Percentiles rank a stretch among this genome's conserved stretches.
These are phyloP conservation scores for Epizoanthus illoricatus DNA, from an alignment of 92 coral and sea anemone species.

Conservation along the genomic window DNA sequence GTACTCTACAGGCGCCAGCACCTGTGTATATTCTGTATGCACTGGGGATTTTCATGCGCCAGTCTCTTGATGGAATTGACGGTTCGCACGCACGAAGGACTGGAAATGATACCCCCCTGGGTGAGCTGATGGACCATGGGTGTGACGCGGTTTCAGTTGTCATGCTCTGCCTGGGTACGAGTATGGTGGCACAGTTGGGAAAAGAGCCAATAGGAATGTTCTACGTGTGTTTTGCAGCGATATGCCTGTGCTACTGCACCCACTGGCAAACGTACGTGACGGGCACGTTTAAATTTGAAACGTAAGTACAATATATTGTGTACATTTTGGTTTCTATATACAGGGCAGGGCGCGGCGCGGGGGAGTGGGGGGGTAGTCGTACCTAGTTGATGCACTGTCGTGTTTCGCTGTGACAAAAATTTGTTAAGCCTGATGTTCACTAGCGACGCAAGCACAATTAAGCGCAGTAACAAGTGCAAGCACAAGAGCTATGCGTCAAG, in stretches of 20 bases:
- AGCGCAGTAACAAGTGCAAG: no score
- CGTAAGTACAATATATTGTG: not conserved
- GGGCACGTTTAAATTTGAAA: not conserved
- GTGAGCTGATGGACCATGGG: conserved; percentile 8
- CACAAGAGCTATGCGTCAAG: no score
- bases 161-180: not conserved
- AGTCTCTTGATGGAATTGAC: conserved; percentile 12
- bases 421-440: no score
- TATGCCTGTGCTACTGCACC: not conserved
- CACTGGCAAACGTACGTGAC: conserved; percentile 1
- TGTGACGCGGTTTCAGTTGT: not conserved
- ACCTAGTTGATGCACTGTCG: no score
- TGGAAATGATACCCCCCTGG: conserved; percentile 3
- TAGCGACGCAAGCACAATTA: no score
- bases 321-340: not conserved
- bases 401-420: no score
- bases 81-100: not conserved
- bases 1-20: not conserved
- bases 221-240: not conserved
- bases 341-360: no score
- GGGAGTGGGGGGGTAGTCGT: no score
- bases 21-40: not conserved
- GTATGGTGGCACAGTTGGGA: not conserved
- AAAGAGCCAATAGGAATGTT: not conserved
- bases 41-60: not conserved